These are phyloP conservation scores for Brachyptera putata DNA, from an alignment of 2,888 invertebrate genomes.

Conservation along the genomic window DNA sequence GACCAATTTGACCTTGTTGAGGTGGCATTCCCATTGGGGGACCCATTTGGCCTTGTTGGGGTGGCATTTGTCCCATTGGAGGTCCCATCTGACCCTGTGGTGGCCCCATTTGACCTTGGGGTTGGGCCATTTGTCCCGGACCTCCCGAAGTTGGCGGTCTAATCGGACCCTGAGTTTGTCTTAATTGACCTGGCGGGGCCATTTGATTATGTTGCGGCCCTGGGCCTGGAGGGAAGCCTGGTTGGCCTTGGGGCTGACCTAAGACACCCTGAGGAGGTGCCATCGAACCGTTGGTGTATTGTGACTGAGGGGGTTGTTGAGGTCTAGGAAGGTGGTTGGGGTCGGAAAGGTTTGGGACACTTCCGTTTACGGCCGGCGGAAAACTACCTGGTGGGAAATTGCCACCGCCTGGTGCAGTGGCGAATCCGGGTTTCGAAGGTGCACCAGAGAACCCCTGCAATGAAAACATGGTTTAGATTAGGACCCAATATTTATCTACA, in stretches of 20 bases:
- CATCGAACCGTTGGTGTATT: constrained; percentile 29
- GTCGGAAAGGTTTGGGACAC: constrained; percentile 22
- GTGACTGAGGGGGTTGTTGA: constrained; percentile 15
- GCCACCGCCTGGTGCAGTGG: no score
- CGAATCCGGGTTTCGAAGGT: constrained; percentile 19
- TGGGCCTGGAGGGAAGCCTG: neutral
- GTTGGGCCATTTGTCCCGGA: constrained; percentile 18
- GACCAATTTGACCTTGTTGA: constrained; percentile 36
- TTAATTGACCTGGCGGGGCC: constrained; percentile 1
- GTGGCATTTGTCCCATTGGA: constrained; percentile 21
- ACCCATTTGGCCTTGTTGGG: constrained; percentile 22
- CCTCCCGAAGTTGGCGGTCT: constrained; percentile 24
- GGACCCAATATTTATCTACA: no score
- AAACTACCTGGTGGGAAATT: constrained; percentile 19
- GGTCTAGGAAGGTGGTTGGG: no score
- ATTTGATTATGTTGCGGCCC: neutral
- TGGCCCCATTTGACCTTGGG: constrained; percentile 24
- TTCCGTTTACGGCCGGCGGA: constrained; percentile 16
- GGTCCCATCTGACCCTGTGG: constrained; percentile 31
- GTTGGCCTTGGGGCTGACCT: constrained; percentile 12
- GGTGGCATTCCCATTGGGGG: constrained; percentile 25
- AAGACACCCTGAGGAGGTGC: constrained; percentile 20
- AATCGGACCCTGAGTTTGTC: constrained; percentile 17
- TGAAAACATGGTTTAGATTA: no score
- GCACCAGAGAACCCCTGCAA: constrained; percentile 22